Evolutionary conservation across 1,140 invertebrate genomes (phyloP).

Genomic region (Temnothorax nylanderi): DNA sequence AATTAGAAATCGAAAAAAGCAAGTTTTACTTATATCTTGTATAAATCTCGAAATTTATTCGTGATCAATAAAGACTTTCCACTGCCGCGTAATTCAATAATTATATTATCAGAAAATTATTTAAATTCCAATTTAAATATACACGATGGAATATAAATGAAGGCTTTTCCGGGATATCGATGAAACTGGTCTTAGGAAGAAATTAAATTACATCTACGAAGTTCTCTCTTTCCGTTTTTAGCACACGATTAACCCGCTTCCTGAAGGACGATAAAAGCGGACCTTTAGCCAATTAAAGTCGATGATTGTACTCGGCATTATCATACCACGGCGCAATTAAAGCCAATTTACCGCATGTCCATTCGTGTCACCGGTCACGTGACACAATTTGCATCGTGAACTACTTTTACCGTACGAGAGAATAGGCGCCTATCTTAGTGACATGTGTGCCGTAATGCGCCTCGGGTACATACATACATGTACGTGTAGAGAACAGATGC

Average conservation of each 20-base stretch:
- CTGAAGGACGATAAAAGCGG: slow-evolving; percentile 25
- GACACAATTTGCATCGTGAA: slow-evolving; percentile 71
- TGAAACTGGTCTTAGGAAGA: not conserved
- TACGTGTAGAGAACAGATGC: slow-evolving; percentile 16
- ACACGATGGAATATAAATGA: not conserved
- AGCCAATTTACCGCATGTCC: slow-evolving; percentile 67
- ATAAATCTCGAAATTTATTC: not conserved
- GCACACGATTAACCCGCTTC: slow-evolving; percentile 54
- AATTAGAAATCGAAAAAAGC: not conserved
- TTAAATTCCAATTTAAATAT: not conserved
- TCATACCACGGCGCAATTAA: slow-evolving; percentile 68
- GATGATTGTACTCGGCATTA: slow-evolving; percentile 58
- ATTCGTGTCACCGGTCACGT: slow-evolving; percentile 70
- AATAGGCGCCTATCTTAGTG: slow-evolving; percentile 37
- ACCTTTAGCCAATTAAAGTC: slow-evolving; percentile 69
- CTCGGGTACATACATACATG: not conserved
- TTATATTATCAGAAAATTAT: not conserved
- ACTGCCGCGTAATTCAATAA: not conserved
- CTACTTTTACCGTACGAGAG: slow-evolving; percentile 69
- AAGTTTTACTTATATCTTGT: not conserved
- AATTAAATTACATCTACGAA: slow-evolving; percentile 27
- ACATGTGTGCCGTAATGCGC: slow-evolving; percentile 23
- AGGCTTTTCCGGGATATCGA: not conserved
- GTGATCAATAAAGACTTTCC: not conserved
- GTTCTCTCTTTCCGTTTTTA: not conserved